A percentile compares a stretch with the other conserved stretches of the same genome.
Conservation (phyloP, 1,140 invertebrate species). For the Heliothis subflexa region DNA sequence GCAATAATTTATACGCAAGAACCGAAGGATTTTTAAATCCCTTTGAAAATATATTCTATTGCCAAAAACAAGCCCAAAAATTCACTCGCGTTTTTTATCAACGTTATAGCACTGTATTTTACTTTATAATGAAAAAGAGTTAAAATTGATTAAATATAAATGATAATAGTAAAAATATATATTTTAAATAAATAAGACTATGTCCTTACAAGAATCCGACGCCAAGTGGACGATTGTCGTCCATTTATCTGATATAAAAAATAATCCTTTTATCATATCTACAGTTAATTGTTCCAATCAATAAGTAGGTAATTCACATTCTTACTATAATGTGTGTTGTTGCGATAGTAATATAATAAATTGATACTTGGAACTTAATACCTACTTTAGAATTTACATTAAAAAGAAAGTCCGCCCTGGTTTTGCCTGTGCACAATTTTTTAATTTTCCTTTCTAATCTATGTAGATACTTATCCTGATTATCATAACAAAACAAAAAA, state of each 20-base stretch:
- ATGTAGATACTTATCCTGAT: too few species aligned
- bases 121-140: neutral
- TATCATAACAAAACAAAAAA: too few species aligned
- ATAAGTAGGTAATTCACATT: slow-evolving; percentile 50
- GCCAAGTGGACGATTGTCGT: slow-evolving; percentile 62
- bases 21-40: too few species aligned
- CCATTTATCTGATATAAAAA: slow-evolving; percentile 64
- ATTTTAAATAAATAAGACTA: slow-evolving; percentile 51
- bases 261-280: slow-evolving; percentile 73
- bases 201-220: slow-evolving; percentile 61
- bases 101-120: slow-evolving; percentile 29
- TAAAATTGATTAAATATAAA: slow-evolving; percentile 21
- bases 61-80: slow-evolving; percentile 30
- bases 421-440: neutral
- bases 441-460: too few species aligned
- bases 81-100: slow-evolving; percentile 33
- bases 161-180: slow-evolving; percentile 23
- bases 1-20: slow-evolving; percentile 5
- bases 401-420: too few species aligned
- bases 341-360: slow-evolving; percentile 26
- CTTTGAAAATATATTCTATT: neutral
- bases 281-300: slow-evolving; percentile 64
- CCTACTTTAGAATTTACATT: neutral
- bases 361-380: neutral
- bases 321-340: slow-evolving; percentile 35